Evolutionary conservation across 2,113 vertebrate species (phyloP), one percentile per base, ranked within the genome.

Genomic region (Gopherus flavomarginatus): DNA sequence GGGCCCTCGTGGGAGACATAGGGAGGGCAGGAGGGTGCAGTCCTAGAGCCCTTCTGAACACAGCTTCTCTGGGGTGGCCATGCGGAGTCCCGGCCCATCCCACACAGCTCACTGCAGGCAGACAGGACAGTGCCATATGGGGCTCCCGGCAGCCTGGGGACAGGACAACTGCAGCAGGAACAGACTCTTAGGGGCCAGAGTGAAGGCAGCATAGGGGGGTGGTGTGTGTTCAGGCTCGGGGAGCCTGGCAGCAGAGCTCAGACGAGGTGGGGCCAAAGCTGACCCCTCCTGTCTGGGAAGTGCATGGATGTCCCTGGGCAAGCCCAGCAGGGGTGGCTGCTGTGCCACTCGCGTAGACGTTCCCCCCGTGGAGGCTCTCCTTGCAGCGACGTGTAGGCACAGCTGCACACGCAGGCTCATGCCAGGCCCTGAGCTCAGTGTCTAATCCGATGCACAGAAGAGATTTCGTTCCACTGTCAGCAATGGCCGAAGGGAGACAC

Each of bases 171-270:
- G 13, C 72, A 80, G 54, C 77, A 80, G 69, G 50, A 57, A 42
- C 0, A 0, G 29, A 4, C 1, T 1, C 24, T 27, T 0, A 0
- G n/a, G 38, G 91, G 83, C 5, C 19, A 26, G 69, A 72, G 35
- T 21, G 19, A 2, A 24, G 38, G 69, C 35, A 6, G 38, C 38
- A 42, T 5, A 11, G 65, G 8, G 38, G 21, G 17, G 38, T 22
- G 10, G 22, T 42, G 35, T 72, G 35, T 38, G 22, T 11, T 42
- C 12, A 59, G 10, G 53, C 65, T 42, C 81, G 54, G 62, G 4
- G 91, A 42, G 42, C 11, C 50, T 10, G 53, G 21, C 3, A 17
- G 87, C 26, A 49, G 77, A 35, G 56, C 78, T 2, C 87, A 54
- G 5, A 65, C 14, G 7, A 65, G 13, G 29, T 65, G 13, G 29